Evolutionary conservation across 2,888 invertebrate genomes (phyloP).

Genomic region (Cheilosia pagana): DNA sequence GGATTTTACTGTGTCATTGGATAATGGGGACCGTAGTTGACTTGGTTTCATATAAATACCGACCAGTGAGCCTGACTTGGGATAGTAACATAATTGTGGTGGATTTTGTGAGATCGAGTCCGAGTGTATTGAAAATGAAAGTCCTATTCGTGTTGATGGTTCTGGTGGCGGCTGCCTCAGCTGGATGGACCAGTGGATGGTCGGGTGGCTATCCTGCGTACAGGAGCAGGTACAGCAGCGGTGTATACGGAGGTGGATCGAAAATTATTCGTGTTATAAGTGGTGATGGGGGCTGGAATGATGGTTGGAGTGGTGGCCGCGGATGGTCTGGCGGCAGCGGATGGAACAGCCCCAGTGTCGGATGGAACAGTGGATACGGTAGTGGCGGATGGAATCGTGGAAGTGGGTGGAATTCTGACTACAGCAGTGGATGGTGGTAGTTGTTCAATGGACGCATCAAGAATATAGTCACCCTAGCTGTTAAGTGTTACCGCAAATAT

Average conservation of each 20-base stretch:
- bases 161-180: constrained; percentile 77
- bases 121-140: constrained; percentile 77
- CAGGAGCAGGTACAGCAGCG: constrained; percentile 50
- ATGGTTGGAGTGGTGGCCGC: constrained; percentile 54
- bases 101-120: constrained; percentile 24
- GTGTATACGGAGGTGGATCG: constrained; percentile 56
- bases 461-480: constrained; percentile 1
- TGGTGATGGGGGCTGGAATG: constrained; percentile 29
- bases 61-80: constrained; percentile 19
- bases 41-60: constrained; percentile 65
- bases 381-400: constrained; percentile 73
- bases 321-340: constrained; percentile 59
- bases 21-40: constrained; percentile 21
- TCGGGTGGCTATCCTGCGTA: constrained; percentile 30
- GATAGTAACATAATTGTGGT: constrained; percentile 48
- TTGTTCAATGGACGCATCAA: background rate
- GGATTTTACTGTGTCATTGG: constrained; percentile 45
- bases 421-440: constrained; percentile 75
- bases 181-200: constrained; percentile 72
- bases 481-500: constrained; percentile 22
- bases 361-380: constrained; percentile 63
- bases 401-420: constrained; percentile 66
- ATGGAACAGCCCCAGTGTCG: constrained; percentile 34
- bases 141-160: constrained; percentile 78
- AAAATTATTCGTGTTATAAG: constrained; percentile 76